Evolutionary conservation across 2,888 invertebrate genomes (phyloP), one percentile per base, ranked within the genome.

Genomic region (Diloba caeruleocephala): DNA sequence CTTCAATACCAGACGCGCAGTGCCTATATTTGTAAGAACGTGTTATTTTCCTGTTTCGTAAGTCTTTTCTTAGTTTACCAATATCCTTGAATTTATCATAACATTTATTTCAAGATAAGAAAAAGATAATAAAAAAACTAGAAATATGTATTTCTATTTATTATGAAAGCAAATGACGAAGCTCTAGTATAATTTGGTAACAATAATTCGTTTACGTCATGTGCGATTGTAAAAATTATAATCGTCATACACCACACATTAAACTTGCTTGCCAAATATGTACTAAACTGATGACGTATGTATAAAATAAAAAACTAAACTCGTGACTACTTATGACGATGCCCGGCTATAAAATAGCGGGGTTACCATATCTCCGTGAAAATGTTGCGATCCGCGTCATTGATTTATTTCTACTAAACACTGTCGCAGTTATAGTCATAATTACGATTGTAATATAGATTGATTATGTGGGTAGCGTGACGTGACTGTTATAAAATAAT

Each of bases 11-110:
- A 29, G 1, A 55, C 41, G 14, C 29, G 28, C 17, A 7, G 19
- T 3, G 5, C 37, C 32, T 8, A 5, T 5, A 10, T 23, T 7
- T 5, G 7, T 2, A 21, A 9, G 1, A 21, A 17, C 0, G 9
- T 10, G 15, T 1, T 12, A 17, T 49, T 49, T 65, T 39, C 42
- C 38, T 58, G 66, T 49, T 23, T 12, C 4, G 1, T 13, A 10
- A n/a, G 10, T 17, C 13, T 1, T 9, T 4, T 15, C n/a, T 3
- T 1, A 15, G 15, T n/a, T 31, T 0, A 2, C 12, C 12, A 28
- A 1, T 29, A 29, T 1, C 7, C 1, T 21, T 4, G 9, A 14
- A 8, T 37, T 36, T 17, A 5, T 8, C 1, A 6, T 13, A 10
- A n/a, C 12, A 33, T 26, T 26, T 1, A 2, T n/a, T 25, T 25